phyloP scores from a whole-genome alignment of 2,113 vertebrate species.

The Narcine bancroftii region DNA sequence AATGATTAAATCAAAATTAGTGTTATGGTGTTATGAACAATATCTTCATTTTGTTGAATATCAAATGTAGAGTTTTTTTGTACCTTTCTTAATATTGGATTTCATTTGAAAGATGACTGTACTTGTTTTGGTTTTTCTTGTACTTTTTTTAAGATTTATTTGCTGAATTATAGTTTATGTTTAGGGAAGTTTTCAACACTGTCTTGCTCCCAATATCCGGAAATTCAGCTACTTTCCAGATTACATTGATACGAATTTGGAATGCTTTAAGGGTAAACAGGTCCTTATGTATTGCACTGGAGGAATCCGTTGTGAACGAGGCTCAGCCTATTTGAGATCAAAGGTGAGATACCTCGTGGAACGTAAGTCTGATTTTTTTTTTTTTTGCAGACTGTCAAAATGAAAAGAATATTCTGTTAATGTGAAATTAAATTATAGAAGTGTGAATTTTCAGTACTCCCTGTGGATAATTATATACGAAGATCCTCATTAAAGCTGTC shows the following conservation, averaged over 20 bases:
- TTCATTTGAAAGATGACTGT: not conserved
- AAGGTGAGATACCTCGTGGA: constrained; percentile 61
- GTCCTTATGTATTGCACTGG: constrained; percentile 97
- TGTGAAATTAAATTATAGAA: constrained; percentile 4
- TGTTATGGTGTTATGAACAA: not conserved
- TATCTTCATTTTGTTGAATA: not conserved
- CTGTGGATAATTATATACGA: not conserved
- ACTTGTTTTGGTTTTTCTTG: not conserved
- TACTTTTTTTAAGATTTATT: not conserved
- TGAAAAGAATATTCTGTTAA: not conserved
- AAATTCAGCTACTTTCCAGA: constrained; percentile 98
- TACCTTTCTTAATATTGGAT: not conserved
- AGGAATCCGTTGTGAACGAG: constrained; percentile 90
- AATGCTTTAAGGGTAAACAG: constrained; percentile 79
- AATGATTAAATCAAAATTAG: not conserved
- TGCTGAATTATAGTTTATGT: constrained; percentile 28
- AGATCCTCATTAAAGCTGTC: not conserved
- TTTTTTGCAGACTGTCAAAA: not conserved
- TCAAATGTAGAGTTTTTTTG: not conserved
- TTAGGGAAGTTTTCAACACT: constrained; percentile 80
- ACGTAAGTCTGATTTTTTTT: not conserved
- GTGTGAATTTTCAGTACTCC: not conserved
- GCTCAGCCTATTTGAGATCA: constrained; percentile 83
- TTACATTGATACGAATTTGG: constrained; percentile 83
- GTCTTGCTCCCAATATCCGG: constrained; percentile 87